Evolutionary conservation across 2,113 vertebrate species (phyloP).

Genomic region (Gymnarchus niloticus): DNA sequence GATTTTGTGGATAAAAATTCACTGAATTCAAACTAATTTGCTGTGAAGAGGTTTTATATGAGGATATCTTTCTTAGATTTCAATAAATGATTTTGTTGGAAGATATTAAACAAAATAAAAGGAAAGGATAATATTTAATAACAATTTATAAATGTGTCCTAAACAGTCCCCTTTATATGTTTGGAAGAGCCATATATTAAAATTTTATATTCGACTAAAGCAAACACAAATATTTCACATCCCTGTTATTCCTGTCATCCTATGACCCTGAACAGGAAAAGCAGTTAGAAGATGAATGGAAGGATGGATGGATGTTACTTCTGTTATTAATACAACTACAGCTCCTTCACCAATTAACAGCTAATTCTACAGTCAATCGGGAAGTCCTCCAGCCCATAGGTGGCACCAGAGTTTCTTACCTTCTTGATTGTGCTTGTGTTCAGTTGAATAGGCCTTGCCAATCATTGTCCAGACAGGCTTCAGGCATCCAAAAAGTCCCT

Average conservation of each 20-base stretch:
- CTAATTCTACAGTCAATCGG: background rate
- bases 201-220: background rate
- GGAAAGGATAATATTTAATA: too few species aligned
- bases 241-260: too few species aligned
- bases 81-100: background rate
- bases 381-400: background rate
- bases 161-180: background rate
- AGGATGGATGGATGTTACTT: background rate
- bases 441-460: slow-evolving; percentile 87
- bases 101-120: background rate
- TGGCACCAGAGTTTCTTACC: slow-evolving; percentile 61
- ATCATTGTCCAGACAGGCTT: slow-evolving; percentile 94
- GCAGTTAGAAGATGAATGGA: too few species aligned
- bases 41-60: background rate
- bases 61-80: background rate
- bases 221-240: background rate
- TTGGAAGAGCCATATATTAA: too few species aligned
- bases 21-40: background rate
- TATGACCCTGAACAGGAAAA: too few species aligned
- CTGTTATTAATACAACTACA: background rate
- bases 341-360: background rate
- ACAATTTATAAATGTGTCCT: background rate
- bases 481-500: slow-evolving; percentile 87
- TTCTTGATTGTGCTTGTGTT: slow-evolving; percentile 83
- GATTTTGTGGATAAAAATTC: background rate